phyloP scores from a whole-genome alignment of 2,797 vertebrate genomes.

The Sebastes iracundus region DNA sequence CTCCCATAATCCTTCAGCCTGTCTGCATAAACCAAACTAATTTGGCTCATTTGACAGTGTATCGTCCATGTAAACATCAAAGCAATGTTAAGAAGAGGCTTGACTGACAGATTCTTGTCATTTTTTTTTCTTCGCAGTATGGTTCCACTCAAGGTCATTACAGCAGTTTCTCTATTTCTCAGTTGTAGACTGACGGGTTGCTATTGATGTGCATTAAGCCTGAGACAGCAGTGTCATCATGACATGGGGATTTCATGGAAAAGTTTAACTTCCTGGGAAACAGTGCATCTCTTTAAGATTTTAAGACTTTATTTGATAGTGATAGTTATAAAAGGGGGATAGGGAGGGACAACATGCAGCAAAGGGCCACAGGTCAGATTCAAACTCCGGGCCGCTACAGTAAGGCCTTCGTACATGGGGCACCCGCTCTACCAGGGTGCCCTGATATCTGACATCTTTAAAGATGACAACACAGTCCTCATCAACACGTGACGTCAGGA shows the following conservation, averaged over 20 bases:
- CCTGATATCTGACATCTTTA: not conserved
- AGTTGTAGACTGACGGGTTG: slow-evolving; percentile 31
- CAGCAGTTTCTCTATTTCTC: slow-evolving; percentile 12
- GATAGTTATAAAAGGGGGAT: too few species aligned
- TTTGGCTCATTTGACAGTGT: slow-evolving; percentile 57
- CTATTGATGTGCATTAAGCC: slow-evolving; percentile 33
- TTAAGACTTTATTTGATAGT: too few species aligned
- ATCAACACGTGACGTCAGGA: not conserved
- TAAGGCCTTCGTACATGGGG: too few species aligned
- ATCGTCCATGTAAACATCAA: slow-evolving; percentile 50
- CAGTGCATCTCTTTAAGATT: not conserved
- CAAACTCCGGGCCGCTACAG: fast-evolving
- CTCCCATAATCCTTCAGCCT: slow-evolving; percentile 59
- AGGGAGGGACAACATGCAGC: too few species aligned
- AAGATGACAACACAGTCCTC: not conserved
- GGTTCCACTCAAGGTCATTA: slow-evolving; percentile 9
- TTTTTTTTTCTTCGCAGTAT: not conserved
- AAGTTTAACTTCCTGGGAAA: not conserved
- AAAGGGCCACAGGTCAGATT: too few species aligned
- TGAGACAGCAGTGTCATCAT: not conserved
- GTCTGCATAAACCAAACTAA: slow-evolving; percentile 53
- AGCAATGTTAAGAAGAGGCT: slow-evolving; percentile 24
- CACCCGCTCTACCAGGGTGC: not conserved
- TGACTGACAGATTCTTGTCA: slow-evolving; percentile 42
- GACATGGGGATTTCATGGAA: slow-evolving; percentile 15